Evolutionary conservation across 2,888 invertebrate genomes (phyloP).

Genomic region (Xestia rhomboidea): DNA sequence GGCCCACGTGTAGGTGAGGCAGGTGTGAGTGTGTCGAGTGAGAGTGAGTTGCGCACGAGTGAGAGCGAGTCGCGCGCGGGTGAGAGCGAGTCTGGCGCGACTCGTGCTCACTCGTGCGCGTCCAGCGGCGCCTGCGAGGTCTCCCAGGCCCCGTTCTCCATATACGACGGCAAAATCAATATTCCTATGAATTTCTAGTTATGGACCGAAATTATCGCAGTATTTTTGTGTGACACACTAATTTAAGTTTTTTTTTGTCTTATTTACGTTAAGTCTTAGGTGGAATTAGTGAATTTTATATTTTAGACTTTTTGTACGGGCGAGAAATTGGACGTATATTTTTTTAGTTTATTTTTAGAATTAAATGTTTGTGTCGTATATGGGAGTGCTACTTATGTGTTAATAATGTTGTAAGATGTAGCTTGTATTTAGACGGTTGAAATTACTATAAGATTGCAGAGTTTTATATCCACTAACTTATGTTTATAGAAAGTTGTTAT

Average conservation of each 20-base stretch:
- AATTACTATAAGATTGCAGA: slow-evolving; percentile 50
- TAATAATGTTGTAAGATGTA: slow-evolving; percentile 40
- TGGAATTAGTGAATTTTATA: slow-evolving; percentile 64
- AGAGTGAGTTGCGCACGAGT: slow-evolving; percentile 27
- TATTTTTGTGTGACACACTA: slow-evolving; percentile 61
- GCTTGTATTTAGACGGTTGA: slow-evolving; percentile 41
- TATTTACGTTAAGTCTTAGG: slow-evolving; percentile 58
- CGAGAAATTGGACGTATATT: slow-evolving; percentile 45
- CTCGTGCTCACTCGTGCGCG: slow-evolving; percentile 14
- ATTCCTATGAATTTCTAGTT: slow-evolving; percentile 58
- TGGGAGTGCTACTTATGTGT: slow-evolving; percentile 49
- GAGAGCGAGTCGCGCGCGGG: background rate
- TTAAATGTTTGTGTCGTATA: slow-evolving; percentile 57
- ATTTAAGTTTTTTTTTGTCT: slow-evolving; percentile 52
- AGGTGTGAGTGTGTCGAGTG: slow-evolving; percentile 37
- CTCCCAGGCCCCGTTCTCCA: slow-evolving; percentile 46
- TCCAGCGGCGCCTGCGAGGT: slow-evolving; percentile 23
- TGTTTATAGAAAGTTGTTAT: slow-evolving; percentile 62
- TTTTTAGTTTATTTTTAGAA: slow-evolving; percentile 45
- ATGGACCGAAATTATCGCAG: slow-evolving; percentile 53
- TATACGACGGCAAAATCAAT: slow-evolving; percentile 65
- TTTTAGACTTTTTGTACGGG: slow-evolving; percentile 57
- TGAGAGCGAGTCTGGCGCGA: background rate
- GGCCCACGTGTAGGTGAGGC: slow-evolving; percentile 37
- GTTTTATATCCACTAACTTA: slow-evolving; percentile 46